A percentile compares a stretch with the other conserved stretches of the same genome.
Conservation (phyloP, 2,888 invertebrate species). For the Heliconius cydno region DNA sequence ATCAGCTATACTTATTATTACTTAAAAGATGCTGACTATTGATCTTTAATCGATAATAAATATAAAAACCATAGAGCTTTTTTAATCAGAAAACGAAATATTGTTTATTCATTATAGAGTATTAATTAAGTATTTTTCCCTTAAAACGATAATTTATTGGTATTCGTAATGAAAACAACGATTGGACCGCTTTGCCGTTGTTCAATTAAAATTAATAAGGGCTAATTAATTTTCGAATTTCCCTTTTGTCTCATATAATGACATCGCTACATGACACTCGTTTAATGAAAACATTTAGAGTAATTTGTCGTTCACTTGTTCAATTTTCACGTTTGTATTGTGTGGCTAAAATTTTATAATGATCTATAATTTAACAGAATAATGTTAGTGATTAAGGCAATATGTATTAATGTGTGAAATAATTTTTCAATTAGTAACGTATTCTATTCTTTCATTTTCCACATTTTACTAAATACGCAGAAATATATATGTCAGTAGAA, state of each 20-base stretch:
- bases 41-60: background rate
- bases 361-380: background rate
- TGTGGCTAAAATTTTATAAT: background rate
- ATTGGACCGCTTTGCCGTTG: conserved; percentile 36
- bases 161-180: conserved; percentile 41
- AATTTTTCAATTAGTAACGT: background rate
- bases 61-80: background rate
- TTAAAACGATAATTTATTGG: conserved; percentile 40
- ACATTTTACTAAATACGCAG: background rate
- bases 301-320: conserved; percentile 17
- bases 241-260: conserved; percentile 31
- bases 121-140: conserved; percentile 42
- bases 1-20: too few species aligned
- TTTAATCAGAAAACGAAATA: conserved; percentile 12
- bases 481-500: background rate
- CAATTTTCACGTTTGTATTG: background rate
- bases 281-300: conserved; percentile 30
- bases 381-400: background rate
- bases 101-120: conserved; percentile 31
- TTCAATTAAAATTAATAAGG: conserved; percentile 44
- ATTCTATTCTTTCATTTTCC: background rate
- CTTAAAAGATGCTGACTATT: background rate
- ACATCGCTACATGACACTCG: conserved; percentile 20
- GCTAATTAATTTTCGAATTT: conserved; percentile 43
- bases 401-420: background rate